Evolutionary conservation across 2,797 vertebrate species (phyloP).

Genomic region (Sebastolobus alascanus): DNA sequence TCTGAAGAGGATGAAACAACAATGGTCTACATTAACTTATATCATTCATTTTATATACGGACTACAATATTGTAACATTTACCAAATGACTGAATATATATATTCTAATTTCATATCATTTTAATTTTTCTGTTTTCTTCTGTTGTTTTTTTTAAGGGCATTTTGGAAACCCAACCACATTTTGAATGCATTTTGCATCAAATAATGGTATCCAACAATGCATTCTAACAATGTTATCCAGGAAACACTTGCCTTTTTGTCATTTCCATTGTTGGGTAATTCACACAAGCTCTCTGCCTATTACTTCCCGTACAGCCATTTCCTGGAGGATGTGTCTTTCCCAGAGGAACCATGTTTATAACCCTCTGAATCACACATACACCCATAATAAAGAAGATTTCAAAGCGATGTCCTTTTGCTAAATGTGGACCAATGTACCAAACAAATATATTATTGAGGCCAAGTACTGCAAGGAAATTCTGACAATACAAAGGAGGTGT

Average conservation of each 20-base stretch:
- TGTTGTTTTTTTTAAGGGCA: background rate
- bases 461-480: background rate
- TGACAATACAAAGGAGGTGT: background rate
- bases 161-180: background rate
- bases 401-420: background rate
- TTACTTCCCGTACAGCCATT: conserved; percentile 21
- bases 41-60: background rate
- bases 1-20: conserved; percentile 17
- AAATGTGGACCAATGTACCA: background rate
- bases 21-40: background rate
- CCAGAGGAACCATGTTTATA: conserved; percentile 5
- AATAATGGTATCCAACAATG: background rate
- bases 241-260: background rate
- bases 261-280: conserved; percentile 7
- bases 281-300: background rate
- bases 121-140: background rate
- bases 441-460: background rate
- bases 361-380: background rate
- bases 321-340: conserved; percentile 22
- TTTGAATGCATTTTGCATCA: background rate
- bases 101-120: background rate
- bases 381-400: background rate
- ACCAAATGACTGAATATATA: background rate
- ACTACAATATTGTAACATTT: background rate
- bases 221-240: background rate